These are phyloP conservation scores for Stenodema calcarata DNA, from an alignment of 2,888 invertebrate species.

Conservation along the genomic window DNA sequence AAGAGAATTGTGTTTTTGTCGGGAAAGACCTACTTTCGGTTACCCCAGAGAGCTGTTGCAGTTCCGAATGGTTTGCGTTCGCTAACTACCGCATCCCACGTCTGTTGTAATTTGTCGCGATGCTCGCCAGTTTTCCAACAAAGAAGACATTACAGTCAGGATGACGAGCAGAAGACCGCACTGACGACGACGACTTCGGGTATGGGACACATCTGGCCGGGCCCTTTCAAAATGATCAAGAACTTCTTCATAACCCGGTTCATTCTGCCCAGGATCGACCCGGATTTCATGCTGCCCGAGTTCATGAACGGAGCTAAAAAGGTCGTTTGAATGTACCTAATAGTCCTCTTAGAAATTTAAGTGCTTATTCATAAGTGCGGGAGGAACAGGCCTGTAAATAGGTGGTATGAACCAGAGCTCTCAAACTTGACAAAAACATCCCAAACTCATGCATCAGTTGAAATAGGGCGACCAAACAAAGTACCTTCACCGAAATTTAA, in stretches of 20 bases:
- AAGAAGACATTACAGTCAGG: background rate
- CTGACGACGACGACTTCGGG: background rate
- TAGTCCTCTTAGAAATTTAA: too few species aligned
- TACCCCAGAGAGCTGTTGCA: background rate
- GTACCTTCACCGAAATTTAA: too few species aligned
- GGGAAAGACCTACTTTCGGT: background rate
- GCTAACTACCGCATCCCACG: background rate
- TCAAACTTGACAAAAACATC: too few species aligned
- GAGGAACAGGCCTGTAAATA: too few species aligned
- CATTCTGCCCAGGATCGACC: constrained; percentile 5
- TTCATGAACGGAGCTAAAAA: constrained; percentile 21
- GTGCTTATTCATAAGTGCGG: too few species aligned
- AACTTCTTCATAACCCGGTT: background rate
- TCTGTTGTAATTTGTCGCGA: background rate
- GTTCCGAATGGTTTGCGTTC: background rate
- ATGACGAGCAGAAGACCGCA: background rate
- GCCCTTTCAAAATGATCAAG: background rate
- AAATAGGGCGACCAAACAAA: too few species aligned
- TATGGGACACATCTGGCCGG: constrained; percentile 17
- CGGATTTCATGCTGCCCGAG: background rate
- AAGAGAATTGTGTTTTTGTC: background rate
- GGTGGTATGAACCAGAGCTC: too few species aligned
- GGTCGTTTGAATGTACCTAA: too few species aligned
- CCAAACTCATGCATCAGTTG: too few species aligned
- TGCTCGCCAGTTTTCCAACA: background rate